phyloP scores from a whole-genome alignment of 2,113 vertebrate species.

The Entosphenus tridentatus region DNA sequence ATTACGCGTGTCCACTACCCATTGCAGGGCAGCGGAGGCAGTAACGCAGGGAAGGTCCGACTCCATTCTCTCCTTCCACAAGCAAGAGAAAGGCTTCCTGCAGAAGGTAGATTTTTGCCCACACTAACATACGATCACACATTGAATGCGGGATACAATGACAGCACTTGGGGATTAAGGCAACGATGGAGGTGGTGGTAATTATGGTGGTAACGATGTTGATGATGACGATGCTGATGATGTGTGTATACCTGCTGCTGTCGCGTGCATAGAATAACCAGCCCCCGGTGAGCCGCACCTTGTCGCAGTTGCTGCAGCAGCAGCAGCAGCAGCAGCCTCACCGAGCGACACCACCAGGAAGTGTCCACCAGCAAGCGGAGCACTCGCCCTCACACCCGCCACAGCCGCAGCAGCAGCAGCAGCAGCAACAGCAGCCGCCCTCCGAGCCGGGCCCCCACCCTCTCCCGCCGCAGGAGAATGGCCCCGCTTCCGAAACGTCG shows the following conservation, averaged over 20 bases:
- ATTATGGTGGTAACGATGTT: neutral
- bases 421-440: too few relatives aligned
- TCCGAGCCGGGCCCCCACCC: too few relatives aligned
- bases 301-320: too few relatives aligned
- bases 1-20: conserved; percentile 5
- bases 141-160: neutral
- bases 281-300: too few relatives aligned
- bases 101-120: neutral
- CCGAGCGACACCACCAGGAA: too few relatives aligned
- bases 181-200: too few relatives aligned
- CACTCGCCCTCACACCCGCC: too few relatives aligned
- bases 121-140: neutral
- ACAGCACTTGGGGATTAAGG: neutral
- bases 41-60: conserved; percentile 70
- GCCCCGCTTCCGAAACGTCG: too few relatives aligned
- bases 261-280: neutral
- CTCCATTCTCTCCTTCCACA: conserved; percentile 77
- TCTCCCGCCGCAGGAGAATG: too few relatives aligned
- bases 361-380: too few relatives aligned
- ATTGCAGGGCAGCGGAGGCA: conserved; percentile 60
- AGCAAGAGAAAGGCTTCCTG: conserved; percentile 26
- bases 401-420: too few relatives aligned
- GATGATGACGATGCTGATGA: neutral
- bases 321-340: too few relatives aligned
- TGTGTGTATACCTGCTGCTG: neutral